A percentile compares a stretch with the other conserved stretches of the same genome.
Conservation (phyloP, 2,888 invertebrate species). For the Argyra leucocephala region DNA sequence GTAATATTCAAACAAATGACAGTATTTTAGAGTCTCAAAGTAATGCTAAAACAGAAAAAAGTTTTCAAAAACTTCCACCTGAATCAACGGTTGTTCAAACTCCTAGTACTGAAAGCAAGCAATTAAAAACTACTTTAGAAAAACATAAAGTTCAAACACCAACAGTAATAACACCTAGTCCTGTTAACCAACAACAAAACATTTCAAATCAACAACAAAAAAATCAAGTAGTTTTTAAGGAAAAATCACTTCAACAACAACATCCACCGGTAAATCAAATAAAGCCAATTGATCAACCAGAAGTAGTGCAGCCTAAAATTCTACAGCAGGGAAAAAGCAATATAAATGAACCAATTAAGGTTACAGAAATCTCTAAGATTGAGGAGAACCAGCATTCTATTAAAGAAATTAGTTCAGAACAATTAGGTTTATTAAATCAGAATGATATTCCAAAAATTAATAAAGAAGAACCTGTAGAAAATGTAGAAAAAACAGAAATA, state of each 20-base stretch:
- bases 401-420: neutral
- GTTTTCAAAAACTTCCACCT: constrained; percentile 8
- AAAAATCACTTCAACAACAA: neutral
- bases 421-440: neutral
- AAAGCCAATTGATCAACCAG: no score
- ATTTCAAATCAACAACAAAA: neutral
- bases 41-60: neutral
- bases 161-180: constrained; percentile 19
- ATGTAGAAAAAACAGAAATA: neutral
- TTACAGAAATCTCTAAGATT: no score
- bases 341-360: no score
- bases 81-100: constrained; percentile 10
- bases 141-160: constrained; percentile 13
- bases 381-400: neutral
- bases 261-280: no score
- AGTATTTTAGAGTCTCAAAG: constrained; percentile 13
- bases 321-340: no score
- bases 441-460: neutral
- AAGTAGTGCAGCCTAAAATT: no score
- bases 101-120: constrained; percentile 9
- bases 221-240: neutral
- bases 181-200: neutral
- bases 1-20: neutral
- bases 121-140: neutral
- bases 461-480: neutral